phyloP scores from a whole-genome alignment of 2,113 vertebrate species.

The Phrynocephalus versicolor region DNA sequence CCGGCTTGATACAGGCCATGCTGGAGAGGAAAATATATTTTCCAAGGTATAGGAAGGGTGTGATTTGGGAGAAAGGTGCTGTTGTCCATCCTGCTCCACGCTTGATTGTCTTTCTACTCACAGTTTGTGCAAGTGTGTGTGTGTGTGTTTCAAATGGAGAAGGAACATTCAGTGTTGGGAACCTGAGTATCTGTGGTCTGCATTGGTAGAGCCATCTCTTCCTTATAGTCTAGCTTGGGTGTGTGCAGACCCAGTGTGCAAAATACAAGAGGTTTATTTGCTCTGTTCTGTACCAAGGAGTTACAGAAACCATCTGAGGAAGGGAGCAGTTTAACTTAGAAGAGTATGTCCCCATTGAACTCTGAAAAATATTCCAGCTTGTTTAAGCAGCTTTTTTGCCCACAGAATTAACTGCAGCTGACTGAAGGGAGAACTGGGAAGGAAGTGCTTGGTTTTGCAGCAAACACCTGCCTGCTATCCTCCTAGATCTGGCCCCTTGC shows the following conservation, averaged over 20 bases:
- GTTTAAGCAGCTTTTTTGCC: neutral
- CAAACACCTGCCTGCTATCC: neutral
- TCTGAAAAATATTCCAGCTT: neutral
- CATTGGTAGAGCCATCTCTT: neutral
- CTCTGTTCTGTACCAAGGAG: neutral
- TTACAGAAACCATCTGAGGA: neutral
- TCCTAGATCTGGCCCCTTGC: neutral
- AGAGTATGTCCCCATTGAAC: neutral
- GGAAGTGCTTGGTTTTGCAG: neutral
- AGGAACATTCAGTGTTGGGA: no score
- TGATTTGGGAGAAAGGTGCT: no score
- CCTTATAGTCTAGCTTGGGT: no score
- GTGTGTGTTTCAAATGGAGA: no score
- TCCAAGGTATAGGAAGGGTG: no score
- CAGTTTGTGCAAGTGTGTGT: neutral
- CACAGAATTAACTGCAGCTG: neutral
- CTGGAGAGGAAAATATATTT: no score
- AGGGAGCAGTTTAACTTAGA: neutral
- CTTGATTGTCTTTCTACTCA: neutral
- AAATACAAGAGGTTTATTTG: no score
- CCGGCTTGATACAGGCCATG: no score
- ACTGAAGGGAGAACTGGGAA: neutral
- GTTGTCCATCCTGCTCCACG: neutral
- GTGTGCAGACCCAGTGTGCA: neutral
- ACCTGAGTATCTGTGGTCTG: no score